Percentiles rank a stretch among this genome's conserved stretches.
Conservation (phyloP, 2,797 vertebrate genomes). For the Sphenodon punctatus region DNA sequence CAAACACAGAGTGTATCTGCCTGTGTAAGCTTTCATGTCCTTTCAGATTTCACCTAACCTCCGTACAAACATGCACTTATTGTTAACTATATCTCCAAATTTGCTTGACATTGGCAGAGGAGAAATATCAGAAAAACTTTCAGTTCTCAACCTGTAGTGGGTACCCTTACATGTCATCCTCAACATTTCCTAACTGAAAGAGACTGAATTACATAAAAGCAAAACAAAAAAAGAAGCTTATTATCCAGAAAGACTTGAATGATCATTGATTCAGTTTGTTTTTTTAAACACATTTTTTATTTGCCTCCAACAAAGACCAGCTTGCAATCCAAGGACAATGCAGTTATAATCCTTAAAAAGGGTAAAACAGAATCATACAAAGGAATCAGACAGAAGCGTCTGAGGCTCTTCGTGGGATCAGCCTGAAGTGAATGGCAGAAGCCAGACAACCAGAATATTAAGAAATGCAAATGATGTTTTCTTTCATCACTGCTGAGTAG, state of each 20-base stretch:
- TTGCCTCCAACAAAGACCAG: conserved; percentile 4
- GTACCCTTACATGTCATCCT: background rate
- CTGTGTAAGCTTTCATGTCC: too few species aligned
- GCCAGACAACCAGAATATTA: background rate
- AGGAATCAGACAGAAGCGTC: conserved; percentile 21
- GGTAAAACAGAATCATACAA: conserved; percentile 25
- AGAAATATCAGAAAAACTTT: conserved; percentile 17
- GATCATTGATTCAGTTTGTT: conserved; percentile 37
- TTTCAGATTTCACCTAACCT: too few species aligned
- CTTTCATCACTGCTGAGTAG: background rate
- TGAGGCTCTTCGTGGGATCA: background rate
- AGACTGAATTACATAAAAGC: background rate
- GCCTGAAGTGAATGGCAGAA: conserved; percentile 15
- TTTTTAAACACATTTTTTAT: conserved; percentile 35
- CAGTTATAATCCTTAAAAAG: background rate
- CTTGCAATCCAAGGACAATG: conserved; percentile 8
- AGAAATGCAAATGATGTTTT: conserved; percentile 2
- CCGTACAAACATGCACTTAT: too few species aligned
- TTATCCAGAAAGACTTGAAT: conserved; percentile 19
- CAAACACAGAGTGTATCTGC: background rate
- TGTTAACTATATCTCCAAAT: conserved; percentile 12
- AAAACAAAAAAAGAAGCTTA: background rate
- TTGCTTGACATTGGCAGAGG: background rate
- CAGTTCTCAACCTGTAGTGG: background rate
- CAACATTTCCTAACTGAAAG: conserved; percentile 1